These are phyloP conservation scores for Proterorhinus semilunaris DNA, from an alignment of 2,113 vertebrate genomes.

Conservation along the genomic window DNA sequence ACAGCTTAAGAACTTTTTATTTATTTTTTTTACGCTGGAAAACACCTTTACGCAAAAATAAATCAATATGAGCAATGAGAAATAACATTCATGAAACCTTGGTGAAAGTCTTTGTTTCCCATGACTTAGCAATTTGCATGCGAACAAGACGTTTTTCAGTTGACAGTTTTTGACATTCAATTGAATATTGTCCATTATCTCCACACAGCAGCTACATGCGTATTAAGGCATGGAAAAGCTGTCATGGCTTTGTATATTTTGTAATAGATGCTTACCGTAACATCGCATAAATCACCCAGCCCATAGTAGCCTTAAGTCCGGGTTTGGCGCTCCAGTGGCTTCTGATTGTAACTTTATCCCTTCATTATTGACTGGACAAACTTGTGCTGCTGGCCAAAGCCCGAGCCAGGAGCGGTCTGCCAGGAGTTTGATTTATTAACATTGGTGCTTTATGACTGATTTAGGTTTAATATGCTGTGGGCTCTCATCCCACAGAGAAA, in stretches of 20 bases:
- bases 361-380: slow-evolving; percentile 7
- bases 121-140: slow-evolving; percentile 4
- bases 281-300: slow-evolving; percentile 9
- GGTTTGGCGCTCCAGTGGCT: slow-evolving; percentile 5
- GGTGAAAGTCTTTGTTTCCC: neutral
- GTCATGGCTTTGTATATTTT: slow-evolving; percentile 2
- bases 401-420: neutral
- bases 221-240: neutral
- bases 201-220: neutral
- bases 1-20: too few relatives aligned
- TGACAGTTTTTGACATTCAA: neutral
- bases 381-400: neutral
- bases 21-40: too few relatives aligned
- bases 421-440: slow-evolving; percentile 14
- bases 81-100: too few relatives aligned
- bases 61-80: neutral
- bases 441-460: slow-evolving; percentile 12
- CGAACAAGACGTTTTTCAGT: neutral
- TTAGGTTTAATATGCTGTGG: slow-evolving; percentile 2
- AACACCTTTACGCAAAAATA: too few relatives aligned
- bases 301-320: slow-evolving; percentile 5
- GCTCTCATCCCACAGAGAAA: neutral
- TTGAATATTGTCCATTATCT: neutral
- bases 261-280: slow-evolving; percentile 2
- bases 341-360: slow-evolving; percentile 12